These are phyloP conservation scores for Hyposoter didymator DNA, from an alignment of 2,888 invertebrate genomes.

Conservation along the genomic window DNA sequence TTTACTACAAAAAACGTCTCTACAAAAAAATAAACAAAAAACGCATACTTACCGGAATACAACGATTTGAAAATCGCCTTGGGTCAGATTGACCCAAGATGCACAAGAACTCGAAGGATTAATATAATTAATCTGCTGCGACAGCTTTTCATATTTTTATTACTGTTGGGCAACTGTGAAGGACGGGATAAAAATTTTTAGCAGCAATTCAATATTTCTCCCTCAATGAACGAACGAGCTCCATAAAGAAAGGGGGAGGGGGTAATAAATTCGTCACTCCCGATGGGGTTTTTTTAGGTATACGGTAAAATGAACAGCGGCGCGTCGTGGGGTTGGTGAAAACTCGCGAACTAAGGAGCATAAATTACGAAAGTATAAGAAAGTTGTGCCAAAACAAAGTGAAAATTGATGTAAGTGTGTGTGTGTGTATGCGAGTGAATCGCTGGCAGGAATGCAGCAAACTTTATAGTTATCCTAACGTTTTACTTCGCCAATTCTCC, in stretches of 20 bases:
- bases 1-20: too few relatives aligned
- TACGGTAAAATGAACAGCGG: background rate
- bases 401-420: slow-evolving; percentile 22
- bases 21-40: too few relatives aligned
- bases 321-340: slow-evolving; percentile 14
- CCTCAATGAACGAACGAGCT: too few relatives aligned
- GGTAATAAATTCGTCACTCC: background rate
- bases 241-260: background rate
- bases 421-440: slow-evolving; percentile 2
- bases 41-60: too few relatives aligned
- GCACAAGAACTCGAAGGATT: too few relatives aligned
- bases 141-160: too few relatives aligned
- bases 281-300: background rate
- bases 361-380: slow-evolving; percentile 53
- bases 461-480: slow-evolving; percentile 10
- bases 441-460: slow-evolving; percentile 39
- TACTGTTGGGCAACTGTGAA: too few relatives aligned
- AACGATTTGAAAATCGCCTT: too few relatives aligned
- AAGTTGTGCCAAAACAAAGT: slow-evolving; percentile 38
- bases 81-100: too few relatives aligned
- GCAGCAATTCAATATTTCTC: too few relatives aligned
- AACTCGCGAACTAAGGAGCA: slow-evolving; percentile 38
- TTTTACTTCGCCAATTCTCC: slow-evolving; percentile 38
- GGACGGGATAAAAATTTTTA: too few relatives aligned
- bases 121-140: too few relatives aligned